These are phyloP conservation scores for Pangasianodon hypophthalmus DNA, from an alignment of 2,113 vertebrate genomes.

Conservation along the genomic window DNA sequence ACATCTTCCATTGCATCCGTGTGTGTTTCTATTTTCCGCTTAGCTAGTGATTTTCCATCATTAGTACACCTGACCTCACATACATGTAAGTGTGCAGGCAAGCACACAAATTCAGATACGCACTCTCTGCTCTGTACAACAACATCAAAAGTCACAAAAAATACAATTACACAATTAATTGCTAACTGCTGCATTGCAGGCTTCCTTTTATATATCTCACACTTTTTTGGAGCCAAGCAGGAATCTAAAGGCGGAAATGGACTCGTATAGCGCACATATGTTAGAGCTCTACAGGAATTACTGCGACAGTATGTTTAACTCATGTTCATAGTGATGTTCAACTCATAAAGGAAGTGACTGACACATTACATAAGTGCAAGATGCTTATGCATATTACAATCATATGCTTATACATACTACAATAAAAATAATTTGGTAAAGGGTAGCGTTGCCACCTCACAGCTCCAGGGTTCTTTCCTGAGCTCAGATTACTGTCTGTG, in stretches of 20 bases:
- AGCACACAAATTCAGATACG: background rate
- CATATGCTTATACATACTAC: background rate
- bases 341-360: background rate
- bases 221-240: background rate
- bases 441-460: background rate
- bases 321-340: background rate
- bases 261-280: background rate
- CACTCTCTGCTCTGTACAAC: background rate
- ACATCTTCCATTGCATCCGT: constrained; percentile 14
- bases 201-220: background rate
- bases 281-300: background rate
- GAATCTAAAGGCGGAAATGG: background rate
- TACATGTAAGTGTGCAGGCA: background rate
- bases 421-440: background rate
- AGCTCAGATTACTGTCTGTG: background rate
- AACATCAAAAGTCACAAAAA: background rate
- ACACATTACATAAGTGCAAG: background rate
- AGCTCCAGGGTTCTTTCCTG: background rate
- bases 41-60: constrained; percentile 31
- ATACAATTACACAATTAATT: background rate
- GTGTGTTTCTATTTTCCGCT: constrained; percentile 23
- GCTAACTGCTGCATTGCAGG: background rate
- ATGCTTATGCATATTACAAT: background rate
- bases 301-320: background rate
- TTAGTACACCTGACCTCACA: background rate